A percentile compares a stretch with the other conserved stretches of the same genome.
These are phyloP conservation scores for Megathymus violae DNA, from an alignment of 1,140 invertebrate species.

Conservation along the genomic window DNA sequence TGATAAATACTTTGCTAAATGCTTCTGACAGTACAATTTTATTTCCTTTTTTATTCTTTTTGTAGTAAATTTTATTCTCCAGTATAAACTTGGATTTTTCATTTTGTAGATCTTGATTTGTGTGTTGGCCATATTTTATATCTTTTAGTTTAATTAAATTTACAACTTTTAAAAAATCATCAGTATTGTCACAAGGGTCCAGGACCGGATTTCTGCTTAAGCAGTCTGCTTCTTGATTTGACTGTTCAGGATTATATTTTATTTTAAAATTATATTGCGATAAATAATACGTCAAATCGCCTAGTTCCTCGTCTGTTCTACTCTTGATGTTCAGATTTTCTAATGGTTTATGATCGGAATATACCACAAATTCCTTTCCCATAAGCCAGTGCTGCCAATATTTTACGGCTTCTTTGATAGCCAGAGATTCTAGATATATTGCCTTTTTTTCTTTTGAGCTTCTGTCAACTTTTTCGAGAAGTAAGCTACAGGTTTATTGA, in stretches of 20 bases:
- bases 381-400: conserved; percentile 33
- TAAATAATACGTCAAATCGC: conserved; percentile 13
- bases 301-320: conserved; percentile 16
- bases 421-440: conserved; percentile 22
- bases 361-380: conserved; percentile 17
- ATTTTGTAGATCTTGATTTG: no score
- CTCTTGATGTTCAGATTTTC: conserved; percentile 16
- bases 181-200: background rate
- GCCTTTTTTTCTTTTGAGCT: conserved; percentile 21
- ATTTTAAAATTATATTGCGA: conserved; percentile 15
- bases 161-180: conserved; percentile 13
- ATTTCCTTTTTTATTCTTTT: no score
- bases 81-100: no score
- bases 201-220: conserved; percentile 9
- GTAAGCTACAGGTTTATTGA: conserved; percentile 7
- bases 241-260: conserved; percentile 12
- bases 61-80: no score
- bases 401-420: conserved; percentile 23
- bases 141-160: conserved; percentile 17
- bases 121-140: conserved; percentile 18
- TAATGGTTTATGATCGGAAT: conserved; percentile 25
- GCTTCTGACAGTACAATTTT: no score
- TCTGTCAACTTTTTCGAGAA: conserved; percentile 22
- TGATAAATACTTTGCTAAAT: no score
- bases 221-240: conserved; percentile 17